Base-by-base conservation (phyloP, 2,888 invertebrate species). In the Teleogryllus oceanicus region DNA sequence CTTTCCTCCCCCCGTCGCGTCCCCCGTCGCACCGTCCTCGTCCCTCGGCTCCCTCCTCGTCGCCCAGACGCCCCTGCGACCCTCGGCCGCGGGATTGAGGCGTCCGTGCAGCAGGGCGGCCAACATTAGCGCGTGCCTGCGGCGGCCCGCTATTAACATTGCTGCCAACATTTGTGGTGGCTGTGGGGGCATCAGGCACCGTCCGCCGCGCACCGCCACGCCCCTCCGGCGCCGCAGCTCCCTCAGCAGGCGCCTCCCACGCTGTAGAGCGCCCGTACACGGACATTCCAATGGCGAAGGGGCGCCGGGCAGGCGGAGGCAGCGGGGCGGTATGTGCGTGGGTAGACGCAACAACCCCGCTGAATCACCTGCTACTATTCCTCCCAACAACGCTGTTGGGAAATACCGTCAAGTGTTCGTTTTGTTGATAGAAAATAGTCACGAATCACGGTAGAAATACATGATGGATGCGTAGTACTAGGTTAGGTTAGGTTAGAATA, bases 51-150 rank as follows among this genome's bases (percentile, higher is more conserved):
- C 62, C n/a, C 62, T 62, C 62, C n/a, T 62, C 62, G 13, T 62
- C 62, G 16, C 62, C n/a, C 62, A 37, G 37, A 37, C 62, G 8
- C n/a, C 62, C 62, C 62, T 16, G 13, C n/a, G 13, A n/a, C 62
- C 62, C 13, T n/a, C 3, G 16, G 13, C 16, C 62, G 62, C 62
- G 62, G 13, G 62, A 62, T 37, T 62, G 62, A 62, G 62, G n/a
- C 62, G 62, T 62, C 62, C 62, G 62, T n/a, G 62, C 62, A 13
- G 16, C 62, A 62, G 62, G 62, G n/a, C 62, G 16, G n/a, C 62
- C 62, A 62, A 62, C n/a, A 62, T 62, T 62, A 62, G 62, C 62
- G 62, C 62, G n/a, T 62, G 62, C 62, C 62, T 62, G 62, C 62
- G 62, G 62, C 62, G 62, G 62, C 16, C 13, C 62, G 62, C 62